phyloP scores from a whole-genome alignment of 2,888 invertebrate genomes.

The Oscheius onirici region DNA sequence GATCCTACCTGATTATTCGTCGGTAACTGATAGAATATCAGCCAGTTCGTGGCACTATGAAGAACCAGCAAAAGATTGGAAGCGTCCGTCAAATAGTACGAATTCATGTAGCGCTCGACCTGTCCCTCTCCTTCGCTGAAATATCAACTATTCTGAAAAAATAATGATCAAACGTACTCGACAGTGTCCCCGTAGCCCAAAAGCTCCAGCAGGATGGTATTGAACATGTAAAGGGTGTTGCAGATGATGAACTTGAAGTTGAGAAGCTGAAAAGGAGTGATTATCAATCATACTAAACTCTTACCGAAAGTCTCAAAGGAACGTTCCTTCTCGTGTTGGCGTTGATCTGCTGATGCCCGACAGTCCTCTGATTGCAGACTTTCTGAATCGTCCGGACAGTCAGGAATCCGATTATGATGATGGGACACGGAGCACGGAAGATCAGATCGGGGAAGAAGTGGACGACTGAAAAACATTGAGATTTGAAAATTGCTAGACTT shows the following conservation, averaged over 20 bases:
- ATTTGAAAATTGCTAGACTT: neutral
- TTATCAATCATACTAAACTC: constrained; percentile 19
- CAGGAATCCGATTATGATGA: constrained; percentile 64
- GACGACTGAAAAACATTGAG: constrained; percentile 58
- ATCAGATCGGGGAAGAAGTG: constrained; percentile 69
- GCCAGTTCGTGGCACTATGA: constrained; percentile 70
- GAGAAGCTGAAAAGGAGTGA: constrained; percentile 64
- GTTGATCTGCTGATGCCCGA: constrained; percentile 46
- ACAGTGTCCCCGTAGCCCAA: constrained; percentile 56
- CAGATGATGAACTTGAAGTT: constrained; percentile 70
- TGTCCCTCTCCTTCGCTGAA: constrained; percentile 33
- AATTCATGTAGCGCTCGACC: constrained; percentile 55
- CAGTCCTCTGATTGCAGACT: constrained; percentile 53
- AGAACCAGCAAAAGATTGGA: constrained; percentile 68
- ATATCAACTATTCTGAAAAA: constrained; percentile 5
- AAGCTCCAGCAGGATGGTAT: constrained; percentile 68
- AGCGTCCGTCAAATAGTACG: constrained; percentile 67
- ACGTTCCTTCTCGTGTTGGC: constrained; percentile 48
- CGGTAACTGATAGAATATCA: constrained; percentile 69
- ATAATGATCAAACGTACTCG: constrained; percentile 22
- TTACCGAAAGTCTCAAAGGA: constrained; percentile 58
- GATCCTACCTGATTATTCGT: constrained; percentile 10
- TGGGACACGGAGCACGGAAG: constrained; percentile 69
- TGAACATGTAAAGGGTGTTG: constrained; percentile 70
- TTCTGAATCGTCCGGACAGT: constrained; percentile 65